phyloP scores from a whole-genome alignment of 2,113 vertebrate species.

The Entosphenus tridentatus region DNA sequence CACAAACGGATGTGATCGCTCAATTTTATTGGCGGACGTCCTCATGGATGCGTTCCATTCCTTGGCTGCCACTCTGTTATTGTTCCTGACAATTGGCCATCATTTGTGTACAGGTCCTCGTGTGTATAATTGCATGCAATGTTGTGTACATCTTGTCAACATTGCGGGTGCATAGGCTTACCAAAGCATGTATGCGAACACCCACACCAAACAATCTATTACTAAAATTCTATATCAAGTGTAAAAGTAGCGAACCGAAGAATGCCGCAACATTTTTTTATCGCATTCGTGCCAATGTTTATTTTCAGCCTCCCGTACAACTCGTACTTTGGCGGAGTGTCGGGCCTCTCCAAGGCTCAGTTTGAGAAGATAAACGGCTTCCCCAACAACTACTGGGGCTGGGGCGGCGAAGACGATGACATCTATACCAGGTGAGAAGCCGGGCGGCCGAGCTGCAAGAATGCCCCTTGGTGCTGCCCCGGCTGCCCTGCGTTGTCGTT shows the following conservation, averaged over 20 bases:
- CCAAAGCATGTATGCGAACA: not conserved
- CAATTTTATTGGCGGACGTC: too few relatives aligned
- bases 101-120: not conserved
- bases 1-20: too few relatives aligned
- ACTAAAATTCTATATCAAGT: not conserved
- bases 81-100: too few relatives aligned
- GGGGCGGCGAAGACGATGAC: constrained; percentile 96
- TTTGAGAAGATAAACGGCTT: constrained; percentile 98
- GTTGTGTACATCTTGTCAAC: not conserved
- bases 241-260: not conserved
- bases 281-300: not conserved
- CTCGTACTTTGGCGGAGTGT: constrained; percentile 88
- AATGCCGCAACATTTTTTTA: not conserved
- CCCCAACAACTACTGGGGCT: constrained; percentile 97
- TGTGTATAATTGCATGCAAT: not conserved
- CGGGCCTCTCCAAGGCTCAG: constrained; percentile 82
- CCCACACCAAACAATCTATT: not conserved
- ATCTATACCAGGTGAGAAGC: constrained; percentile 75
- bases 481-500: too few relatives aligned
- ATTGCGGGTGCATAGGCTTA: not conserved
- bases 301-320: constrained; percentile 60
- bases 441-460: too few relatives aligned
- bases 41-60: too few relatives aligned
- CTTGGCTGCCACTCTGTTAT: too few relatives aligned
- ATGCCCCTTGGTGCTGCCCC: too few relatives aligned